phyloP scores from a whole-genome alignment of 2,113 vertebrate species.

The Perca fluviatilis region DNA sequence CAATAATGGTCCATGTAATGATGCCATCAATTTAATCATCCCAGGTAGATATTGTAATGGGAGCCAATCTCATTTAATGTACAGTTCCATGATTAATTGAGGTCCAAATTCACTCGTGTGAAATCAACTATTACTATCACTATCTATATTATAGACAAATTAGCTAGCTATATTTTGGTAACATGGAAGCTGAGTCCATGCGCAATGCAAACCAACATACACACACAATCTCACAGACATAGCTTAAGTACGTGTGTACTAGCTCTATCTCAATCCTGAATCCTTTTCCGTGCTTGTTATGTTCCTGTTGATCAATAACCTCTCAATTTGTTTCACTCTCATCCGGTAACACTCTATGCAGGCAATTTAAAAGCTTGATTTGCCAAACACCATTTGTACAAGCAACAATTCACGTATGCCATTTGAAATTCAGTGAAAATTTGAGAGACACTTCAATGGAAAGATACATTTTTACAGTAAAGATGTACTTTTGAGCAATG shows the following conservation, averaged over 20 bases:
- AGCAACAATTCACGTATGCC: not conserved
- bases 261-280: not conserved
- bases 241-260: not conserved
- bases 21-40: slow-evolving; percentile 37
- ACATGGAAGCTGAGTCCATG: not conserved
- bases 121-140: not conserved
- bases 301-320: not conserved
- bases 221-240: not conserved
- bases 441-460: not conserved
- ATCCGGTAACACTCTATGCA: not conserved
- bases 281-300: not conserved
- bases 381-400: not conserved
- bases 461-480: not conserved
- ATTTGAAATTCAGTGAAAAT: not conserved
- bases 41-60: slow-evolving; percentile 1
- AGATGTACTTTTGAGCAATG: not conserved
- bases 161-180: not conserved
- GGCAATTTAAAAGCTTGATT: not conserved
- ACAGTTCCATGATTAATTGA: slow-evolving; percentile 19
- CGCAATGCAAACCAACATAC: not conserved
- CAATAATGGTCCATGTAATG: slow-evolving; percentile 4
- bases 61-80: slow-evolving; percentile 15
- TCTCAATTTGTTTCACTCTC: not conserved
- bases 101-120: not conserved
- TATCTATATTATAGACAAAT: not conserved